Percentiles rank a stretch among this genome's conserved stretches.
Conservation (phyloP, 1,140 invertebrate genomes). For the Nixonia krombeini region DNA sequence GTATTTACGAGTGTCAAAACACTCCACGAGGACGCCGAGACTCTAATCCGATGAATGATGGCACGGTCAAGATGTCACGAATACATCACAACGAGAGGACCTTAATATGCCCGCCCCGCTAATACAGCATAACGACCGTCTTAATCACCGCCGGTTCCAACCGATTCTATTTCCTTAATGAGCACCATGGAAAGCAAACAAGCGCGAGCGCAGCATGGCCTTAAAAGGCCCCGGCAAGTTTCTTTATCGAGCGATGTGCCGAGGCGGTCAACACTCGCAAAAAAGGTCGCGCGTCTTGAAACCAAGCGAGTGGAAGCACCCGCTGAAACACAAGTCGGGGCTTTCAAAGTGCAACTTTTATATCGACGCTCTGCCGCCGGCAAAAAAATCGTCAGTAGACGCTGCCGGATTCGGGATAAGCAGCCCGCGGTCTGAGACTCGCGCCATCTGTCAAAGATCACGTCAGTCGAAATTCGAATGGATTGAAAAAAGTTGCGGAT, state of each 20-base stretch:
- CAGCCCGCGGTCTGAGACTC: constrained; percentile 65
- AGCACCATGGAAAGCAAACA: constrained; percentile 54
- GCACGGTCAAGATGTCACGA: constrained; percentile 45
- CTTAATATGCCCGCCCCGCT: constrained; percentile 38
- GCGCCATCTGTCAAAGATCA: constrained; percentile 66
- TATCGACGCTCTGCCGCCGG: constrained; percentile 61
- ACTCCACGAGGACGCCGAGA: too few species aligned
- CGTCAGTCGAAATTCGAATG: constrained; percentile 64
- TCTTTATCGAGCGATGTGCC: too few species aligned
- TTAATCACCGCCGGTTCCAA: constrained; percentile 39
- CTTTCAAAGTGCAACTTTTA: constrained; percentile 70
- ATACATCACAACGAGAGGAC: constrained; percentile 36
- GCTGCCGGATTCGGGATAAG: constrained; percentile 54
- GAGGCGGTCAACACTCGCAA: too few species aligned
- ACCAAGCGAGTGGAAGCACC: constrained; percentile 17
- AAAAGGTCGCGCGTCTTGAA: neutral
- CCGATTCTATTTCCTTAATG: constrained; percentile 38
- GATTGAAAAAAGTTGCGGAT: constrained; percentile 50
- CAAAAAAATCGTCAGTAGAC: constrained; percentile 63
- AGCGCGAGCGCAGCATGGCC: constrained; percentile 37
- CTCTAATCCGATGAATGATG: too few species aligned
- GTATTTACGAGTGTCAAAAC: too few species aligned
- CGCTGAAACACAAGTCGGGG: constrained; percentile 64
- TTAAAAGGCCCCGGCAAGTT: constrained; percentile 32
- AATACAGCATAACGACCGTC: constrained; percentile 50